phyloP scores from a whole-genome alignment of 2,797 vertebrate species.

The Neosalanx taihuensis region DNA sequence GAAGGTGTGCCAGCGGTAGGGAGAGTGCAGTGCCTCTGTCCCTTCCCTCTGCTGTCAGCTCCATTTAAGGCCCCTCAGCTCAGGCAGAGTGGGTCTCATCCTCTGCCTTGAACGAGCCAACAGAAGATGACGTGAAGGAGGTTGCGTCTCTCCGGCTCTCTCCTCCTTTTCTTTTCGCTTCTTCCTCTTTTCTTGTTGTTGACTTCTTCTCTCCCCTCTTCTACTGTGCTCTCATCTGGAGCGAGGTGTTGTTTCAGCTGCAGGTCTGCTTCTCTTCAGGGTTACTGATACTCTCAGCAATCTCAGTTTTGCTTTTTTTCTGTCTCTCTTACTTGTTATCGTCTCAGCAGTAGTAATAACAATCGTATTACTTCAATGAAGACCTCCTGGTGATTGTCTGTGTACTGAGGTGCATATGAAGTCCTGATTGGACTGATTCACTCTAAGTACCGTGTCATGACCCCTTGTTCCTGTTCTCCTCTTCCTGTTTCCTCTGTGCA shows the following conservation, averaged over 20 bases:
- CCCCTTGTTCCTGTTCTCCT: background rate
- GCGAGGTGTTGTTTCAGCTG: constrained; percentile 29
- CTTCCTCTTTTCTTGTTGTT: background rate
- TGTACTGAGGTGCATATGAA: background rate
- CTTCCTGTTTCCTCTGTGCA: constrained; percentile 35
- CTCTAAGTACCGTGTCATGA: background rate
- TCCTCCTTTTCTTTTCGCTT: background rate
- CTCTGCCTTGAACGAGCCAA: constrained; percentile 65
- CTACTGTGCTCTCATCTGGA: constrained; percentile 21
- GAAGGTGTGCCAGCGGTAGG: constrained; percentile 22
- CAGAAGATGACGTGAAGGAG: constrained; percentile 60
- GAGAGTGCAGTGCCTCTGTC: constrained; percentile 50
- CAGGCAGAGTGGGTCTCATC: constrained; percentile 56
- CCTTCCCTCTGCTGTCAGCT: constrained; percentile 54
- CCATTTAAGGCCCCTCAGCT: constrained; percentile 50
- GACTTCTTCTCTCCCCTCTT: background rate
- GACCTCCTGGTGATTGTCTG: background rate
- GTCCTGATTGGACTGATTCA: background rate
- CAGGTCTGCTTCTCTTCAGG: constrained; percentile 9
- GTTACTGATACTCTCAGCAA: constrained; percentile 5
- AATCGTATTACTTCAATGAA: background rate
- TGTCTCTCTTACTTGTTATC: constrained; percentile 15
- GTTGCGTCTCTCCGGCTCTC: constrained; percentile 2
- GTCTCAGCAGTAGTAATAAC: too few species aligned
- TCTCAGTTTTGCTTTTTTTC: constrained; percentile 23